Conservation (phyloP, 2,888 invertebrate species). For the Parnassius glacialis region DNA sequence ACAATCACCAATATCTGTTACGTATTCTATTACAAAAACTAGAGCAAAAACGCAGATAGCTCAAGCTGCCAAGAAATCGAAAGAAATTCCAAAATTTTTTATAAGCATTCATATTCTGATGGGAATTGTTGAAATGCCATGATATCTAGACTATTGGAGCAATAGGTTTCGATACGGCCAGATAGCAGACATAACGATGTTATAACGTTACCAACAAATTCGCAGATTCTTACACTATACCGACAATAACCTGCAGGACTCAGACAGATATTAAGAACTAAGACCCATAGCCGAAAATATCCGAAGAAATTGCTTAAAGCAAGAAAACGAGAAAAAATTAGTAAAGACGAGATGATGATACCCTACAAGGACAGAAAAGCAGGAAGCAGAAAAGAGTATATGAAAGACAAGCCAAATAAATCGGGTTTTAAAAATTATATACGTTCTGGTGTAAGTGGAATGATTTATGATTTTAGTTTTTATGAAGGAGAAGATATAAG, state of each 20-base stretch:
- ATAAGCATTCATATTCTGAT: slow-evolving; percentile 36
- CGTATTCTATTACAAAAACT: no score
- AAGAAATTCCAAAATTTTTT: no score
- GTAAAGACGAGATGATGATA: slow-evolving; percentile 49
- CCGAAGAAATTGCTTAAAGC: slow-evolving; percentile 33
- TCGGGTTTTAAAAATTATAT: slow-evolving; percentile 51
- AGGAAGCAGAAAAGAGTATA: slow-evolving; percentile 34
- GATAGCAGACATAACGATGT: slow-evolving; percentile 35
- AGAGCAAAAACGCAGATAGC: no score
- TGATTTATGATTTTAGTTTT: slow-evolving; percentile 47
- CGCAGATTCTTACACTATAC: slow-evolving; percentile 38
- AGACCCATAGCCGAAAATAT: slow-evolving; percentile 38
- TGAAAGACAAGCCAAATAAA: slow-evolving; percentile 42
- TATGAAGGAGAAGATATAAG: slow-evolving; percentile 42
- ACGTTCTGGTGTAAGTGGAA: slow-evolving; percentile 43
- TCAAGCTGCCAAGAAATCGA: no score
- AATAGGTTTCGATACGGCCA: slow-evolving; percentile 28
- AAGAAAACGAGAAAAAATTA: slow-evolving; percentile 33
- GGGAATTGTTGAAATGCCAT: slow-evolving; percentile 39
- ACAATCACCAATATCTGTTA: no score
- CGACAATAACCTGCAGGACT: slow-evolving; percentile 34
- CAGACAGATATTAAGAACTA: slow-evolving; percentile 41
- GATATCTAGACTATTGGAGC: slow-evolving; percentile 38
- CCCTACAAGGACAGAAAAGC: slow-evolving; percentile 47
- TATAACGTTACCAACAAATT: slow-evolving; percentile 34